These are phyloP conservation scores for Prenolepis imparis DNA, from an alignment of 2,888 invertebrate species.

Conservation along the genomic window DNA sequence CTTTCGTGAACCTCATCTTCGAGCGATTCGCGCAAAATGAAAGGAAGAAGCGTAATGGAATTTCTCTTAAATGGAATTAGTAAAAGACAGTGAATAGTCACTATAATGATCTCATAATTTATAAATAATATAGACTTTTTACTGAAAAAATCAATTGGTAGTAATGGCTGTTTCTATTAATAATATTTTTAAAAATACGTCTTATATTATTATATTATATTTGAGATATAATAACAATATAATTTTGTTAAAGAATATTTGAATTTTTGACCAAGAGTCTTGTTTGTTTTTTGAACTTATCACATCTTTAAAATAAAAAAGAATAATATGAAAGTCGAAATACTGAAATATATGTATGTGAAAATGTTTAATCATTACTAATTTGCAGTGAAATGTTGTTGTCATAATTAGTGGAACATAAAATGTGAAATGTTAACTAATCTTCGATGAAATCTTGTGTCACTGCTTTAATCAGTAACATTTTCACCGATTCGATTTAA, in stretches of 20 bases:
- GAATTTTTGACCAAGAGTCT: background rate
- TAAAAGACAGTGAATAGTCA: background rate
- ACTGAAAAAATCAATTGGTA: background rate
- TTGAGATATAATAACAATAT: background rate
- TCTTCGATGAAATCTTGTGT: background rate
- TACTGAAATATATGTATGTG: too few species aligned
- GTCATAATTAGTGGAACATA: background rate
- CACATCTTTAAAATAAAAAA: background rate
- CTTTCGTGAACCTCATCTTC: background rate
- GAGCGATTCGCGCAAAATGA: background rate
- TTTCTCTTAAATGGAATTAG: background rate
- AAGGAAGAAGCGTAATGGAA: constrained; percentile 14
- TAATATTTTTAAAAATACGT: background rate
- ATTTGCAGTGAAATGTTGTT: background rate
- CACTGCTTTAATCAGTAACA: background rate
- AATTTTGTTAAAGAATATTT: background rate
- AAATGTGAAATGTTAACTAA: background rate
- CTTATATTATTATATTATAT: background rate
- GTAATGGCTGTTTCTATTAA: background rate
- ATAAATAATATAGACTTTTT: background rate
- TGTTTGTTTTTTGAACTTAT: background rate
- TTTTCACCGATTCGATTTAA: background rate
- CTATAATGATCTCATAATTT: background rate
- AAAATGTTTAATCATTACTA: too few species aligned
- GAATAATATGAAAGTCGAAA: too few species aligned